Base-by-base conservation (phyloP, 2,113 vertebrate genomes). In the Zosterops japonicus region DNA sequence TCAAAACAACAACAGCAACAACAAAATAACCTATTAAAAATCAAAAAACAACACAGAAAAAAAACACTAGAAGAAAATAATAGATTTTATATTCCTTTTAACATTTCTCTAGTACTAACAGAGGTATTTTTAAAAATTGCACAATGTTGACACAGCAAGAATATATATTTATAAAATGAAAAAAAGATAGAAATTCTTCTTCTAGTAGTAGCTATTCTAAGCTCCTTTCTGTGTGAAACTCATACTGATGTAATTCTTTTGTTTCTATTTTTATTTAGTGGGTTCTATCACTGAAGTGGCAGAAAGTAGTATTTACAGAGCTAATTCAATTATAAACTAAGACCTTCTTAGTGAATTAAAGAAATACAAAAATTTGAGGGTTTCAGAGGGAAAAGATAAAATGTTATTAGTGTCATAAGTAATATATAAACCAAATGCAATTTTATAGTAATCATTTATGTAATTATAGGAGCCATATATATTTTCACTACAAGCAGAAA, bases 251-350 rank as follows among this genome's bases (percentile, higher is more conserved):
- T 19, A 55, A 56, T 61, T 44, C 0, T 65, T 87, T 93, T 94
- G 36, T 85, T 90, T 85, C 33, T 80, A 9, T 67, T 88, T 36
- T 89, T 69, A 60, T 75, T 69, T 79, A 74, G 13, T 47, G 24
- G 35, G 14, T 61, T 89, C 53, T 90, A 14, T 88, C 59, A 63
- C 10, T 65, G n/a, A 86, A 77, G 59, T 88, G 59, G n/a, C 42
- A 65, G 65, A 79, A 89, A 88, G 17, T 44, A 6, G 36, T 94
- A 88, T 94, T 95, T 90, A 82, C 71, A 36, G 47, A 85, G 23
- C 31, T 90, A 91, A 96, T 93, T 89, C 57, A 87, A 95, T 94
- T 94, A 55, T 52, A 63, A 61, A 90, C 46, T 27, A 89, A 46
- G 20, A 80, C 59, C 18, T 80, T 59, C 56, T 69, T 84, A 93